Base-by-base conservation (phyloP, 2,113 vertebrate genomes). In the Hassar affinis region DNA sequence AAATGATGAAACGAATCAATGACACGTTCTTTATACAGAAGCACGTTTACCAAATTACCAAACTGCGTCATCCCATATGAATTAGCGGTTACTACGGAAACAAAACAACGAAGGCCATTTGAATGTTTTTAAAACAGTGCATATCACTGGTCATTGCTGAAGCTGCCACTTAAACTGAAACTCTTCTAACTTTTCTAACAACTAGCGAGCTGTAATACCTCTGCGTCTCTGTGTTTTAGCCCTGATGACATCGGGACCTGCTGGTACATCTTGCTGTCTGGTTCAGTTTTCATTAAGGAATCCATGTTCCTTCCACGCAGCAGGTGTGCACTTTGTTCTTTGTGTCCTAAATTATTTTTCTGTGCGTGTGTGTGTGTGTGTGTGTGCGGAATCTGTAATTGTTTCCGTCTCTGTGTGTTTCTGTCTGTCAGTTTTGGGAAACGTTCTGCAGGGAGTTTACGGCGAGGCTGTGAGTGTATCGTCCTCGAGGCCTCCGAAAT, bases 301-400 rank as follows among this genome's bases (percentile, higher is more conserved):
- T 97, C 96, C 72, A 96, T 97, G 96, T 97, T 96, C 93, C 94
- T 97, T 86, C 96, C 96, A 78, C 94, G 96, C 84, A 97, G 96
- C 96, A 97, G 96, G 74, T 81, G 61, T 45, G 81, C 20, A 12
- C n/a, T 6, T 12, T 15, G 1, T 38, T 66, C 25, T 35, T 82
- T 45, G 4, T 69, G 38, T 69, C 22, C 11, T 76, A 51, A 35
- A 81, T 66, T n/a, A 1, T 47, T 47, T 47, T 47, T 47, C 1
- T 47, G 45, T 47, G 7, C 11, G 11, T 47, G 11, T 9, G 11
- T 47, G 1, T 42, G 66, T 47, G 27, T 84, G 33, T 20, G 1
- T 49, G 0, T 56, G 4, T 25, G 69, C 18, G 56, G 57, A 0
- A 11, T 49, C 54, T 33, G 18, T 7, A 49, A 54, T 56, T 57